These are phyloP conservation scores for Silurus aristotelis DNA, from an alignment of 2,797 vertebrate species.

Conservation along the genomic window DNA sequence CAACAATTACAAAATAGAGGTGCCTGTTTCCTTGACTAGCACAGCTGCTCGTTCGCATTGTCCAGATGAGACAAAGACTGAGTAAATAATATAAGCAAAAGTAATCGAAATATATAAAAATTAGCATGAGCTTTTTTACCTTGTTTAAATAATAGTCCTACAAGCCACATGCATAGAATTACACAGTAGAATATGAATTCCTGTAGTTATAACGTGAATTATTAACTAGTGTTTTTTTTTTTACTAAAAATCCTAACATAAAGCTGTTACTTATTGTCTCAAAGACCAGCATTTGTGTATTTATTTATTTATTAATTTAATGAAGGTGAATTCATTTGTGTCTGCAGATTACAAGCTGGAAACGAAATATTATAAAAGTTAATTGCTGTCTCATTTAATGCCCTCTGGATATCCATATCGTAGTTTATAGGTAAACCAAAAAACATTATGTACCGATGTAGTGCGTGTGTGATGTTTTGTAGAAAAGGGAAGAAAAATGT, in stretches of 20 bases:
- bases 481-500: background rate
- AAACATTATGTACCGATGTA: background rate
- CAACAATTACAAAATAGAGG: conserved; percentile 52
- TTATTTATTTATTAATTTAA: background rate
- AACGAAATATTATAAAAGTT: background rate
- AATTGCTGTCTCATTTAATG: background rate
- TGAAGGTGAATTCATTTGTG: background rate
- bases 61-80: background rate
- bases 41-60: background rate
- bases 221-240: conserved; percentile 12
- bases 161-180: background rate
- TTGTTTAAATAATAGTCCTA: background rate
- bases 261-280: conserved; percentile 18
- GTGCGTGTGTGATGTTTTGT: background rate
- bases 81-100: background rate
- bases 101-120: background rate
- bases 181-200: background rate
- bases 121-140: background rate
- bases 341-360: background rate
- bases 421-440: background rate
- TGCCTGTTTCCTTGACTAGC: conserved; percentile 11
- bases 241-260: background rate
- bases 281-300: background rate
- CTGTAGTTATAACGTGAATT: conserved; percentile 5
- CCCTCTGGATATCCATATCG: background rate